phyloP scores from a whole-genome alignment of 2,113 vertebrate genomes.

The Trinectes maculatus region DNA sequence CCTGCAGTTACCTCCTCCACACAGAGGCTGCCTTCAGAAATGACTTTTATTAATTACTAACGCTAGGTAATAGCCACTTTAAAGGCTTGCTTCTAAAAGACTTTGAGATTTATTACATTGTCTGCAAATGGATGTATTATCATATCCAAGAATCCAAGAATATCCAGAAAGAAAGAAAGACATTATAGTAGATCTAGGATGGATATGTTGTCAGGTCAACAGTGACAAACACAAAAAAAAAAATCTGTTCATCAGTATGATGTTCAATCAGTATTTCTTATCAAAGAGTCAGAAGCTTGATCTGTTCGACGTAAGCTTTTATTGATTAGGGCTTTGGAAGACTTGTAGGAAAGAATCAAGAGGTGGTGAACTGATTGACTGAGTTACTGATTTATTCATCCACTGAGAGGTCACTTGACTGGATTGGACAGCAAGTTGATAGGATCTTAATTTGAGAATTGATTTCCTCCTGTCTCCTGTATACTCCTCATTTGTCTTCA shows the following conservation, averaged over 20 bases:
- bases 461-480: slow-evolving; percentile 24
- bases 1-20: slow-evolving; percentile 3
- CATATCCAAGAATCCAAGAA: no score
- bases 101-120: neutral
- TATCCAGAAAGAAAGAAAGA: neutral
- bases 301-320: slow-evolving; percentile 9
- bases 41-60: slow-evolving; percentile 1
- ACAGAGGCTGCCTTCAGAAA: slow-evolving; percentile 2
- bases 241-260: no score
- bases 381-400: slow-evolving; percentile 49
- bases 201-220: neutral
- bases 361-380: slow-evolving; percentile 51
- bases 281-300: neutral
- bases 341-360: slow-evolving; percentile 53
- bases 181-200: neutral
- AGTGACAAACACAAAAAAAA: no score
- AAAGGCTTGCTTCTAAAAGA: slow-evolving; percentile 31
- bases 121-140: slow-evolving; percentile 1
- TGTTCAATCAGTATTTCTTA: neutral
- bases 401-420: slow-evolving; percentile 30
- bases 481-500: neutral
- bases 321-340: slow-evolving; percentile 39
- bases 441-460: slow-evolving; percentile 53
- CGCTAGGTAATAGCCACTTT: neutral
- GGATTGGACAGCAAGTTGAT: slow-evolving; percentile 35